Evolutionary conservation across 2,888 invertebrate species (phyloP).

Genomic region (Electrophaes corylata): DNA sequence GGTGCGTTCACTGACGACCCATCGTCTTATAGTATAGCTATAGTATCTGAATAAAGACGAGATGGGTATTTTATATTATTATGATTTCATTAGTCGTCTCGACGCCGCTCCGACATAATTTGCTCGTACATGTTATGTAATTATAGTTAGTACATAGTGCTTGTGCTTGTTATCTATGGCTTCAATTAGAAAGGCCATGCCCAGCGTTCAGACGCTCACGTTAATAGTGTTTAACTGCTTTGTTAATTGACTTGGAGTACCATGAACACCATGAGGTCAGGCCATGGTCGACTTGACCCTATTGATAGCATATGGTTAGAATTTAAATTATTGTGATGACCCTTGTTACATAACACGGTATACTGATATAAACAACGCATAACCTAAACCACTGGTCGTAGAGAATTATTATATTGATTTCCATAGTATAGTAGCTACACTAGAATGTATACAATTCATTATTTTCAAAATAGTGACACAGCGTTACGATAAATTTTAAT

Average conservation of each 20-base stretch:
- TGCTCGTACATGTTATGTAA: neutral
- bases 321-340: constrained; percentile 5
- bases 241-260: constrained; percentile 24
- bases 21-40: no score
- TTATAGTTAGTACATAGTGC: neutral
- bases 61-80: no score
- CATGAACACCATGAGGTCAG: constrained; percentile 32
- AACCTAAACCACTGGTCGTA: no score
- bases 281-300: constrained; percentile 43
- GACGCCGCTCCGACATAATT: no score
- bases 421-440: no score
- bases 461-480: no score
- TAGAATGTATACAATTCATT: no score
- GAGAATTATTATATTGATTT: no score
- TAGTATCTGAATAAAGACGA: no score
- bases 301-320: constrained; percentile 6
- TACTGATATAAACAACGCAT: neutral
- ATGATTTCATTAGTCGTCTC: no score
- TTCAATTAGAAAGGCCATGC: constrained; percentile 27
- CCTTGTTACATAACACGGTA: constrained; percentile 2
- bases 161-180: constrained; percentile 13
- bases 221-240: constrained; percentile 20
- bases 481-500: no score
- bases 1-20: no score
- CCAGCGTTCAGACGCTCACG: constrained; percentile 13